phyloP scores from a whole-genome alignment of 1,140 invertebrate species.

The Hylaeus volcanicus region DNA sequence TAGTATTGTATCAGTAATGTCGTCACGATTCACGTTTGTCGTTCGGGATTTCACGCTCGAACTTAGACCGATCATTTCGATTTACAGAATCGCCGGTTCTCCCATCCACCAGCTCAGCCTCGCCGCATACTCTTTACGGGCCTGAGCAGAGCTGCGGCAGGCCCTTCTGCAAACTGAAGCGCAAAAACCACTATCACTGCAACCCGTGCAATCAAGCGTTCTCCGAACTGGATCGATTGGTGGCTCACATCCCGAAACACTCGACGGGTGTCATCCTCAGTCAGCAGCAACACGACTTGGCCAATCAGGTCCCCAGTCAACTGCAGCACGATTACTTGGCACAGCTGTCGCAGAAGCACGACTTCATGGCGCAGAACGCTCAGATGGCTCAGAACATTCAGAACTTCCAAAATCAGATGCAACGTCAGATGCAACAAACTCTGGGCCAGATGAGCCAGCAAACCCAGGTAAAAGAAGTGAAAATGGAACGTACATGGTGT shows the following conservation, averaged over 20 bases:
- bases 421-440: slow-evolving; percentile 77
- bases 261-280: slow-evolving; percentile 82
- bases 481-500: slow-evolving; percentile 68
- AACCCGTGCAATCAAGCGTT: slow-evolving; percentile 92
- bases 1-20: slow-evolving; percentile 36
- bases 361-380: slow-evolving; percentile 76
- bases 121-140: slow-evolving; percentile 79
- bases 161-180: slow-evolving; percentile 92
- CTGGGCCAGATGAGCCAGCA: slow-evolving; percentile 72
- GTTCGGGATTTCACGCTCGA: too few relatives aligned
- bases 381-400: slow-evolving; percentile 77
- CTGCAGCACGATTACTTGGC: slow-evolving; percentile 73
- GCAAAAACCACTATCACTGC: slow-evolving; percentile 92
- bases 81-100: slow-evolving; percentile 70
- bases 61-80: slow-evolving; percentile 8
- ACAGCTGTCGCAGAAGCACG: slow-evolving; percentile 77
- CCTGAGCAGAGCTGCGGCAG: slow-evolving; percentile 87
- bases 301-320: slow-evolving; percentile 66
- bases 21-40: slow-evolving; percentile 4
- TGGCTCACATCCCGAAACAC: slow-evolving; percentile 87
- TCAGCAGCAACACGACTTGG: slow-evolving; percentile 75
- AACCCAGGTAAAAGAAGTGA: slow-evolving; percentile 71
- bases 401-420: slow-evolving; percentile 77
- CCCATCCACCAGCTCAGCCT: slow-evolving; percentile 76
- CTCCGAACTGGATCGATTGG: slow-evolving; percentile 85